A percentile compares a stretch with the other conserved stretches of the same genome.
Conservation (phyloP, 2,113 vertebrate species). For the Ancistrus triradiatus region DNA sequence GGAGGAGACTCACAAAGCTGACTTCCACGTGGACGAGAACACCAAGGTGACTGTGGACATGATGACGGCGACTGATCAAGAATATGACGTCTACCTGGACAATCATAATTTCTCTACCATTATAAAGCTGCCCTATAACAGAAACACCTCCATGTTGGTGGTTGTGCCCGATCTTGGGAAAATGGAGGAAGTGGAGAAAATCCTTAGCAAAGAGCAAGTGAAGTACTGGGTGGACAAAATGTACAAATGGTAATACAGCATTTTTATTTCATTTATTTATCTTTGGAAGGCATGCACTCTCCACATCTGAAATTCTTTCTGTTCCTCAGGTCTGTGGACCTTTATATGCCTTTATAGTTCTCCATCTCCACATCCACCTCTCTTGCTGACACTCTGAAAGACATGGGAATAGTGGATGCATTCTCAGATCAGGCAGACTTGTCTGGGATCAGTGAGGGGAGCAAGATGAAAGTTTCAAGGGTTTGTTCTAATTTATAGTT, state of each 20-base stretch:
- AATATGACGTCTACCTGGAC: constrained; percentile 53
- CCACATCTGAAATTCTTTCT: constrained; percentile 1
- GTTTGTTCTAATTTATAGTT: too few relatives aligned
- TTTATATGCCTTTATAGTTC: constrained; percentile 75
- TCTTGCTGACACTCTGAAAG: constrained; percentile 59
- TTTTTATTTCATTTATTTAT: not conserved
- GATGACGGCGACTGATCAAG: constrained; percentile 60
- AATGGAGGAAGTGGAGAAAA: constrained; percentile 72
- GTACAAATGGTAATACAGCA: constrained; percentile 55
- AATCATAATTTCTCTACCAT: constrained; percentile 46
- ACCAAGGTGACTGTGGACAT: constrained; percentile 71
- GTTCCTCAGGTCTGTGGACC: constrained; percentile 57
- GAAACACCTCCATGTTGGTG: constrained; percentile 81
- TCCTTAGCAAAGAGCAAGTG: constrained; percentile 57
- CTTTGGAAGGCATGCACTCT: not conserved
- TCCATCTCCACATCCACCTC: constrained; percentile 65
- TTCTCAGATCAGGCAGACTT: constrained; percentile 71
- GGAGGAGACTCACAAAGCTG: constrained; percentile 35
- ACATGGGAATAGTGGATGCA: constrained; percentile 69
- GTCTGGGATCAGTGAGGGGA: constrained; percentile 65
- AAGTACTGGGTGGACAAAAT: constrained; percentile 55
- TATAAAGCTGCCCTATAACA: constrained; percentile 72
- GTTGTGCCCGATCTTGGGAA: constrained; percentile 76
- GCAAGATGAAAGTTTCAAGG: constrained; percentile 69
- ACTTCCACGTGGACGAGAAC: constrained; percentile 65